A percentile compares a stretch with the other conserved stretches of the same genome.
These are phyloP conservation scores for Chrysocyon brachyurus DNA, from an alignment of 2,797 vertebrate species.

Conservation along the genomic window DNA sequence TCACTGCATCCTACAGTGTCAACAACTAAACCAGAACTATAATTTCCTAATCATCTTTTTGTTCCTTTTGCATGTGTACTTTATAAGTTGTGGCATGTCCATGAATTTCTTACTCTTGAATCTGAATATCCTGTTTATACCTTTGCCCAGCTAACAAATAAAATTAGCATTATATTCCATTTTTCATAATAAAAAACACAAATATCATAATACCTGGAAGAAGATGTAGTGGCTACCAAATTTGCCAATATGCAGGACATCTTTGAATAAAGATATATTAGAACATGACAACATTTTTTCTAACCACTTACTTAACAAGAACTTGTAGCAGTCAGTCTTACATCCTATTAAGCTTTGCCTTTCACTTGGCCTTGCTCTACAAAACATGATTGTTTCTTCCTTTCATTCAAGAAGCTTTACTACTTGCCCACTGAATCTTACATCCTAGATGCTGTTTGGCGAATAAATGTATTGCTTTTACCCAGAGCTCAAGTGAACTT, in stretches of 20 bases:
- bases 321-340: background rate
- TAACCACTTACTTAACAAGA: background rate
- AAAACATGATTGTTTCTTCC: background rate
- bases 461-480: background rate
- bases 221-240: background rate
- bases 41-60: background rate
- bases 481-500: background rate
- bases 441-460: background rate
- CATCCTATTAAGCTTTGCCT: background rate
- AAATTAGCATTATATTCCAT: background rate
- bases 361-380: background rate
- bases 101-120: background rate
- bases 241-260: background rate
- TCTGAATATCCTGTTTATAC: background rate
- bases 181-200: background rate
- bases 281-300: conserved; percentile 1
- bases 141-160: background rate
- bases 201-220: background rate
- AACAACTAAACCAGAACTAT: background rate
- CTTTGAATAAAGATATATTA: background rate
- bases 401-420: background rate
- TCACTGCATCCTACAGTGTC: background rate
- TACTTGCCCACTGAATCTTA: background rate
- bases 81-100: background rate
- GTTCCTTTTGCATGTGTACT: background rate